These are phyloP conservation scores for Drosophila stalkeri DNA, from an alignment of 2,888 invertebrate genomes.

Conservation along the genomic window DNA sequence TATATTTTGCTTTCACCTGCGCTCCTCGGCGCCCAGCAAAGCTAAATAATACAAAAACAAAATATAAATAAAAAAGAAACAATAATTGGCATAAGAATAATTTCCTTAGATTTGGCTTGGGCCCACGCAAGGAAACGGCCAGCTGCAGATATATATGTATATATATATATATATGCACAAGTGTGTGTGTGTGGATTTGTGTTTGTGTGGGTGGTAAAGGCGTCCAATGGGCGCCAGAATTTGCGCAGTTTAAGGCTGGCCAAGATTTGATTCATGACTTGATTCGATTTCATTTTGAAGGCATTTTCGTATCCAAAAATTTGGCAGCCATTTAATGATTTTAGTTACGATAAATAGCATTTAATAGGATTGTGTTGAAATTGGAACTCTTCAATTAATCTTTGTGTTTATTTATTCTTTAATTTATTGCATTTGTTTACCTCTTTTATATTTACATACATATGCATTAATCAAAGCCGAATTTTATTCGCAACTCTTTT, in stretches of 20 bases:
- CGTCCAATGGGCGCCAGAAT: conserved; percentile 68
- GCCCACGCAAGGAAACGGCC: conserved; percentile 47
- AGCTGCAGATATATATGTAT: conserved; percentile 5
- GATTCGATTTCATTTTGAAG: conserved; percentile 45
- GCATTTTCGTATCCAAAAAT: conserved; percentile 3
- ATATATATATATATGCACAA: background rate
- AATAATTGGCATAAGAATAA: conserved; percentile 36
- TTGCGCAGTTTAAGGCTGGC: conserved; percentile 69
- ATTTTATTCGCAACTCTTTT: background rate
- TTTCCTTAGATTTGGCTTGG: conserved; percentile 28
- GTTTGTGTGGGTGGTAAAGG: conserved; percentile 35
- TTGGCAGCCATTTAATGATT: conserved; percentile 7
- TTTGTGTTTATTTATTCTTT: background rate
- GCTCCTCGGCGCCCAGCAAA: conserved; percentile 20
- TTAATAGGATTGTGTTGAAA: background rate
- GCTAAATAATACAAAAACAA: conserved; percentile 32
- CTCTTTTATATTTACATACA: background rate
- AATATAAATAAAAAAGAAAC: conserved; percentile 23
- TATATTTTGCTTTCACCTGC: conserved; percentile 30
- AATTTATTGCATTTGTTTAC: background rate
- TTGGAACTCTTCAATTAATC: too few relatives aligned
- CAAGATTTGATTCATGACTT: conserved; percentile 68
- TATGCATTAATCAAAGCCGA: background rate
- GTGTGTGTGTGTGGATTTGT: conserved; percentile 4
- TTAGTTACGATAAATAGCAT: background rate